Conservation (phyloP, 2,888 invertebrate species). For the Nemapogon koenigi region DNA sequence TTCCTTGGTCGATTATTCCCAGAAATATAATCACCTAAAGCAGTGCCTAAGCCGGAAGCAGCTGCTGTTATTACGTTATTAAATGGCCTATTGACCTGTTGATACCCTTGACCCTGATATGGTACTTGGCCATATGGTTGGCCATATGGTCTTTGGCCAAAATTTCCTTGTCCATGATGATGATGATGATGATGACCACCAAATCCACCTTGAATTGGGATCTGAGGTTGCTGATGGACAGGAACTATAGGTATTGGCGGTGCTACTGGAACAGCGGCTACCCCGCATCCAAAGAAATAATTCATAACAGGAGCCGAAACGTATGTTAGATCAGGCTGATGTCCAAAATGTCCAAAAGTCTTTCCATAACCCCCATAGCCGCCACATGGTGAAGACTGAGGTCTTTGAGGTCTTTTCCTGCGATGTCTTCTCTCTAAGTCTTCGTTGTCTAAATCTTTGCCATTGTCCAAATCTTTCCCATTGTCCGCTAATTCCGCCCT, state of each 20-base stretch:
- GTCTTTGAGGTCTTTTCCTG: slow-evolving; percentile 32
- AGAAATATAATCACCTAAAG: slow-evolving; percentile 48
- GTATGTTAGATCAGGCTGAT: slow-evolving; percentile 29
- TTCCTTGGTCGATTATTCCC: slow-evolving; percentile 35
- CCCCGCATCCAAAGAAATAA: slow-evolving; percentile 46
- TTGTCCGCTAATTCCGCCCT: slow-evolving; percentile 21
- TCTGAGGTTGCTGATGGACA: slow-evolving; percentile 7
- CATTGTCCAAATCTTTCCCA: slow-evolving; percentile 3
- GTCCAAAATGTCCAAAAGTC: slow-evolving; percentile 32
- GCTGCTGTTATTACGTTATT: slow-evolving; percentile 42
- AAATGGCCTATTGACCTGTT: slow-evolving; percentile 26
- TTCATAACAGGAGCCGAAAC: slow-evolving; percentile 49
- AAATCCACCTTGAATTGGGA: slow-evolving; percentile 1
- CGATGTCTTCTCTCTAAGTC: slow-evolving; percentile 36
- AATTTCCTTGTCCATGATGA: slow-evolving; percentile 6
- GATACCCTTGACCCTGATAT: slow-evolving; percentile 11
- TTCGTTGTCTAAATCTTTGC: slow-evolving; percentile 18
- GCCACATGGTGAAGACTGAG: slow-evolving; percentile 28
- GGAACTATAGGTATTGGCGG: slow-evolving; percentile 19
- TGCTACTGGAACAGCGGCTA: slow-evolving; percentile 18
- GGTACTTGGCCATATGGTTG: slow-evolving; percentile 5
- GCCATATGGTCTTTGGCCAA: slow-evolving; percentile 8
- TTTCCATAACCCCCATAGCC: slow-evolving; percentile 23
- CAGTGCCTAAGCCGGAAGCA: slow-evolving; percentile 59
- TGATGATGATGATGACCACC: slow-evolving; percentile 9